These are phyloP conservation scores for Samia ricini DNA, from an alignment of 1,140 invertebrate genomes.

Conservation along the genomic window DNA sequence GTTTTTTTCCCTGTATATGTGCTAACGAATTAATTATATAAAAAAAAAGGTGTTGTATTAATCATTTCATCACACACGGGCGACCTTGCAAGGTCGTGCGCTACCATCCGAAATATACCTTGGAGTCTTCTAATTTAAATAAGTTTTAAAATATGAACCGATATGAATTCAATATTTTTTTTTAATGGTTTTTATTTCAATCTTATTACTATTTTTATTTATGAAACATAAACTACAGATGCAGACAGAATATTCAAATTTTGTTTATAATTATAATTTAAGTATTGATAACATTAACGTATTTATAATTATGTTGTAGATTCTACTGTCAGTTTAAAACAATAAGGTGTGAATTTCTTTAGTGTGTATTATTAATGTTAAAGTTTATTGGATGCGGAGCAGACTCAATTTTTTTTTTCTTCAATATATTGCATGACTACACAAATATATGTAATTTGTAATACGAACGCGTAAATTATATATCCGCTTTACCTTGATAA, in stretches of 20 bases:
- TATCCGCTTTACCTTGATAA: background rate
- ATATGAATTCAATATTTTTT: background rate
- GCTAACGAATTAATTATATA: background rate
- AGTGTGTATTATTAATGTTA: no score
- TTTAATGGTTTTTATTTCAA: background rate
- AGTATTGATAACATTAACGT: background rate
- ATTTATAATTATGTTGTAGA: no score
- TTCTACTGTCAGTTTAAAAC: no score
- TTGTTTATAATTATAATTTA: no score
- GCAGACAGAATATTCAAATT: no score
- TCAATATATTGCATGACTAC: no score
- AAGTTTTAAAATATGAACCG: background rate
- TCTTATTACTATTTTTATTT: background rate
- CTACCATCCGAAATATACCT: constrained; percentile 3
- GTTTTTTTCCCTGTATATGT: background rate
- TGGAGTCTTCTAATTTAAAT: background rate
- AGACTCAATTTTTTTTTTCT: no score
- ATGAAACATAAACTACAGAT: no score
- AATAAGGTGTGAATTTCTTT: no score
- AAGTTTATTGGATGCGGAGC: no score
- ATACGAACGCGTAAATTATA: background rate
- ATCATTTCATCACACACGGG: background rate
- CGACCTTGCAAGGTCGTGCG: constrained; percentile 12
- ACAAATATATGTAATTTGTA: background rate
- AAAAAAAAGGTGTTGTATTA: background rate